Conservation (phyloP, 2,113 vertebrate species). For the Kryptolebias marmoratus region DNA sequence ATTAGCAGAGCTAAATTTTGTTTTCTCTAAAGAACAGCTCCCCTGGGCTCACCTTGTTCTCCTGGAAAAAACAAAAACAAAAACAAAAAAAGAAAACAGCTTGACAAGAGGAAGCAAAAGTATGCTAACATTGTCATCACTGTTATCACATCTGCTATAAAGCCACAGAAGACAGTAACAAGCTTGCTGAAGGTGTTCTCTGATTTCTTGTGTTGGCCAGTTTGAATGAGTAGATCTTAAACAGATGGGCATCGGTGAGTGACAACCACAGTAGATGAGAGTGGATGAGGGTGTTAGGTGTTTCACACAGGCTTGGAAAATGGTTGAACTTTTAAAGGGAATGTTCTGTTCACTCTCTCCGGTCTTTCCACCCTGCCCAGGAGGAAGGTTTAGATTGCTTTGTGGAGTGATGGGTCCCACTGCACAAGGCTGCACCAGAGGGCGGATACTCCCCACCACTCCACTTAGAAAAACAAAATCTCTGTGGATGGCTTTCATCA, state of each 20-base stretch:
- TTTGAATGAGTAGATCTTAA: slow-evolving; percentile 10
- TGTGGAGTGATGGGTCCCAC: slow-evolving; percentile 61
- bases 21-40: slow-evolving; percentile 62
- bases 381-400: slow-evolving; percentile 50
- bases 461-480: slow-evolving; percentile 37
- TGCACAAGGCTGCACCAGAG: slow-evolving; percentile 28
- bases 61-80: background rate
- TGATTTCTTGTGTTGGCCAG: slow-evolving; percentile 17
- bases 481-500: slow-evolving; percentile 1
- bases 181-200: background rate
- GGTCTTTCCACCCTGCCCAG: slow-evolving; percentile 48
- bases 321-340: slow-evolving; percentile 32
- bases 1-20: slow-evolving; percentile 54
- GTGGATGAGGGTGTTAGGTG: slow-evolving; percentile 22
- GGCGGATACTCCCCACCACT: slow-evolving; percentile 38
- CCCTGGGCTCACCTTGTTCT: slow-evolving; percentile 44
- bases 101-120: slow-evolving; percentile 26
- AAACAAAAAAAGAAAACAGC: slow-evolving; percentile 26
- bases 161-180: slow-evolving; percentile 21
- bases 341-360: slow-evolving; percentile 43
- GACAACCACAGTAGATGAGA: slow-evolving; percentile 12
- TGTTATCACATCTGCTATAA: slow-evolving; percentile 37
- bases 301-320: background rate
- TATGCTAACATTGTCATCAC: slow-evolving; percentile 33
- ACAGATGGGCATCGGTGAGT: slow-evolving; percentile 30